Base-by-base conservation (phyloP, 2,113 vertebrate species). In the Daphoenositta chrysoptera region DNA sequence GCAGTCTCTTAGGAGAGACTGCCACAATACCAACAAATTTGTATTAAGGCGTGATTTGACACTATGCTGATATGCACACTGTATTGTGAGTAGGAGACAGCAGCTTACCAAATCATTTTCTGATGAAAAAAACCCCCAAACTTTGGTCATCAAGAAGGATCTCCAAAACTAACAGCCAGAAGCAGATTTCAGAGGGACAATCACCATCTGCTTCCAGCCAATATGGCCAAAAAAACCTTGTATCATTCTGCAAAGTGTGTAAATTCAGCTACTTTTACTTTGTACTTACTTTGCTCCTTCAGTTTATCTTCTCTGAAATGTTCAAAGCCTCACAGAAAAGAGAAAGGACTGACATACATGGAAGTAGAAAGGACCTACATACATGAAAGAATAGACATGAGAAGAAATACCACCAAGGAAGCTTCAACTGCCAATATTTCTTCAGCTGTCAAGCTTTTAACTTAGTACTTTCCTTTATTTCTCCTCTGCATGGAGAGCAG, bases 391-490 rank as follows among this genome's bases (percentile, higher is more conserved):
- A 83, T 21, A 39, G 64, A 58, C 44, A 79, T 24, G n/a, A 84
- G 63, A 91, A 85, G n/a, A 90, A 87, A 89, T 51, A 78, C 28
- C 66, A 84, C 39, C 65, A 78, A 40, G 31, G 45, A 84, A 60
- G 42, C 33, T 89, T 84, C 83, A 77, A 63, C 53, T 94, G 72
- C 57, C 65, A 86, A 5, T 54, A 64, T 45, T 47, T 81, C 68
- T 83, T 90, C 77, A 94, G 72, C 83, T 96, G 94, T 57, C 78
- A 89, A 76, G 66, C 30, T 95, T 95, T 89, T 87, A 90, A 63
- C 84, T 73, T 88, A 72, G 13, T 73, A 40, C 33, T 73, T 91
- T 50, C 44, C 24, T 93, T 80, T 78, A 66, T 87, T 88, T 83
- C 58, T 86, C 47, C 58, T 86, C 86, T 93, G 68, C 51, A 42